Evolutionary conservation across 2,888 invertebrate species (phyloP).

Genomic region (Drosophila aldrichi): DNA sequence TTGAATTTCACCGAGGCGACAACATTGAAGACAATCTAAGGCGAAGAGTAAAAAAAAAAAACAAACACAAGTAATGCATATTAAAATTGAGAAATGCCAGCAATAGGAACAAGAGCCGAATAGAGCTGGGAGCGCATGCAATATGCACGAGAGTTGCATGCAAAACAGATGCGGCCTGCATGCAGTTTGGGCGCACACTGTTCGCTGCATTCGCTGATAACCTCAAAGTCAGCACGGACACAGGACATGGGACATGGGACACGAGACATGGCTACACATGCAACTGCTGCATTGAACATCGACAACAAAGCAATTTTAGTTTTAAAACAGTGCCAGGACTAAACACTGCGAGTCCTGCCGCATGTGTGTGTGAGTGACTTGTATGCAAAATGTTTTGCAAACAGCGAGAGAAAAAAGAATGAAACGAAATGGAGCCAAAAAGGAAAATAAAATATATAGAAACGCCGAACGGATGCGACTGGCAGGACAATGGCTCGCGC

Average conservation of each 20-base stretch:
- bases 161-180: conserved; percentile 62
- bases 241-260: conserved; percentile 7
- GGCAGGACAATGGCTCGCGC: conserved; percentile 80
- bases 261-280: conserved; percentile 51
- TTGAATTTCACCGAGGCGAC: conserved; percentile 86
- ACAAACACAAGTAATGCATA: conserved; percentile 55
- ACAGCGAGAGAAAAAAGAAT: conserved; percentile 29
- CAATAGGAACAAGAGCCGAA: conserved; percentile 20
- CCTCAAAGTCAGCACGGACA: conserved; percentile 66
- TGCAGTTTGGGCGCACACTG: conserved; percentile 38
- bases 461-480: conserved; percentile 69
- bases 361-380: conserved; percentile 72
- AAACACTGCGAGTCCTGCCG: conserved; percentile 62
- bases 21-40: conserved; percentile 85
- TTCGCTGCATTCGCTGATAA: conserved; percentile 61
- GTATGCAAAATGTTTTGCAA: conserved; percentile 76
- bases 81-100: conserved; percentile 51
- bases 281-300: conserved; percentile 78
- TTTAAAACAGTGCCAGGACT: conserved; percentile 73
- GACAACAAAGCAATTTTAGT: conserved; percentile 80
- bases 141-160: conserved; percentile 75
- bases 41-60: neutral
- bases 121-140: conserved; percentile 47
- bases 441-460: conserved; percentile 38
- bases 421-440: neutral